phyloP scores from a whole-genome alignment of 2,113 vertebrate species.

The Trogon surrucura region DNA sequence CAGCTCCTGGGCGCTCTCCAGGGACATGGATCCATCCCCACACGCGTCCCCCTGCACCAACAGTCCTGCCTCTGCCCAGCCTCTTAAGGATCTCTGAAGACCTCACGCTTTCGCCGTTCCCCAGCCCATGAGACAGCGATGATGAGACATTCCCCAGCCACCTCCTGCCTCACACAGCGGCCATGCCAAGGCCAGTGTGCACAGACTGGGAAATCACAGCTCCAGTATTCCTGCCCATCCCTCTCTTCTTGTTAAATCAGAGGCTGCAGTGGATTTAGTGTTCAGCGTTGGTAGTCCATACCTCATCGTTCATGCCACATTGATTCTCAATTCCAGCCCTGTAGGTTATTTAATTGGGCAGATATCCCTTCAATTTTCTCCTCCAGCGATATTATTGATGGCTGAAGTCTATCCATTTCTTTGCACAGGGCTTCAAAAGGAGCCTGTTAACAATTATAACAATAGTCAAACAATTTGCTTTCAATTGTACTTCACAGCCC shows the following conservation, averaged over 20 bases:
- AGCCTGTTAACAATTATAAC: slow-evolving; percentile 39
- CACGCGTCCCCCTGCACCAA: accelerated
- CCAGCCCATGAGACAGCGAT: accelerated
- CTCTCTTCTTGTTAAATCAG: background rate
- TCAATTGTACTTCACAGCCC: background rate
- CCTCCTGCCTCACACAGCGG: background rate
- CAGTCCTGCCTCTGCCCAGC: background rate
- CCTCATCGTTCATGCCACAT: slow-evolving; percentile 46
- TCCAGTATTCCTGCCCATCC: background rate
- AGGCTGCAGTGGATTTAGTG: background rate
- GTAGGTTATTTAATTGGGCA: slow-evolving; percentile 64
- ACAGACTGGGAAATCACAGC: background rate
- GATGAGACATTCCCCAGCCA: accelerated
- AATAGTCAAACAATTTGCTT: background rate
- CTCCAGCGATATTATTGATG: slow-evolving; percentile 63
- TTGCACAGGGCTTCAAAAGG: background rate
- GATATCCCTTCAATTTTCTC: slow-evolving; percentile 70
- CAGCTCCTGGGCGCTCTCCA: background rate
- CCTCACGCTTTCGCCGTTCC: background rate
- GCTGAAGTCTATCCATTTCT: slow-evolving; percentile 27
- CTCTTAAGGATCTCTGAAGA: background rate
- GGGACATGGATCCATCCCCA: accelerated
- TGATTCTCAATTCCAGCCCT: slow-evolving; percentile 61
- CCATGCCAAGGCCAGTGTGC: background rate
- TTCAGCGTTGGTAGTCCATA: background rate